Evolutionary conservation across 2,888 invertebrate species (phyloP).

Genomic region (Paralinhomoeus sp.): DNA sequence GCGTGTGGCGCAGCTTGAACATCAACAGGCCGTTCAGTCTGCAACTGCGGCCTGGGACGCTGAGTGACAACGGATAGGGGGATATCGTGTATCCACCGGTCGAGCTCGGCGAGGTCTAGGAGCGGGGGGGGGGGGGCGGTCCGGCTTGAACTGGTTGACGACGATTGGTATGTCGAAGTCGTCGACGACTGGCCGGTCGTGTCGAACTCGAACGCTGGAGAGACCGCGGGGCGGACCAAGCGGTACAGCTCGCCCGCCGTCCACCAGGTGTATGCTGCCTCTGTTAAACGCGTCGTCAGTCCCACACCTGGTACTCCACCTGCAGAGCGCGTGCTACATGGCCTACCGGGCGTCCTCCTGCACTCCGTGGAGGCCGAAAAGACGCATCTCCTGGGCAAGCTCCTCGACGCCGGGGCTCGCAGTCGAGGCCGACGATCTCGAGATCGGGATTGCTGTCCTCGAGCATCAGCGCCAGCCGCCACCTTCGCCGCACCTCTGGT

Average conservation of each 20-base stretch:
- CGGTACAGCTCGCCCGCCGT: too few relatives aligned
- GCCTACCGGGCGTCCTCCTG: conserved; percentile 19
- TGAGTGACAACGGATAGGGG: not conserved
- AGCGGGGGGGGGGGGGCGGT: not conserved
- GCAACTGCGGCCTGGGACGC: too few relatives aligned
- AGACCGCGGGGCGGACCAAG: not conserved
- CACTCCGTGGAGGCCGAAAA: conserved; percentile 15
- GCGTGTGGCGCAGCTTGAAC: conserved; percentile 20
- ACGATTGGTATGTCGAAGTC: not conserved
- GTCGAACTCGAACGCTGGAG: too few relatives aligned
- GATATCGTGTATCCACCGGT: conserved; percentile 8
- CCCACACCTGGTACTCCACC: too few relatives aligned
- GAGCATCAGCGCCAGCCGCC: not conserved
- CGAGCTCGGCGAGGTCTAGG: not conserved
- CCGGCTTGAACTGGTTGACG: not conserved
- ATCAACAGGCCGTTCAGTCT: conserved; percentile 13
- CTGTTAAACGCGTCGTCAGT: too few relatives aligned
- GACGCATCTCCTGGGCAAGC: conserved; percentile 14
- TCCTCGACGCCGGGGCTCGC: conserved; percentile 9
- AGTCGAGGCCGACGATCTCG: too few relatives aligned
- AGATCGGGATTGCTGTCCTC: not conserved
- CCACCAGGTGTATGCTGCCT: conserved; percentile 18
- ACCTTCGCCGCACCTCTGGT: not conserved
- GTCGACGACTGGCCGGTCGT: not conserved
- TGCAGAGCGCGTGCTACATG: too few relatives aligned